Percentiles rank a stretch among this genome's conserved stretches.
Evolutionary conservation across 2,113 vertebrate species (phyloP).

Genomic region (Calonectris borealis): DNA sequence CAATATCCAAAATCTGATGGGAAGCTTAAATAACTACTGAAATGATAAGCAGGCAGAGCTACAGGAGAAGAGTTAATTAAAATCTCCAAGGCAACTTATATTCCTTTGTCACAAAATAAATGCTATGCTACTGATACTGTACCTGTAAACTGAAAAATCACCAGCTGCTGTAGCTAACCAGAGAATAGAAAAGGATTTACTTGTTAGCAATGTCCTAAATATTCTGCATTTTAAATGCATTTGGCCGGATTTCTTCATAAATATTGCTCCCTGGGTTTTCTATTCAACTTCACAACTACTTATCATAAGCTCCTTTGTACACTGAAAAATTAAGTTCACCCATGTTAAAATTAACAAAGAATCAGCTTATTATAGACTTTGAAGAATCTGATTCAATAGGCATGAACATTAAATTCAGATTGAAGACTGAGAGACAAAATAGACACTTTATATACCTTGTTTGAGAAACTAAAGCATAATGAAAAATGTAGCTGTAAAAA

Average conservation of each 20-base stretch:
- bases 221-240: conserved; percentile 11
- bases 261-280: conserved; percentile 2
- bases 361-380: not conserved
- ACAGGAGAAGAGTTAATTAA: conserved; percentile 74
- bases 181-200: conserved; percentile 30
- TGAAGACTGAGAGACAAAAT: not conserved
- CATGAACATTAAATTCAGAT: conserved; percentile 15
- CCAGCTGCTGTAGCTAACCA: conserved; percentile 17
- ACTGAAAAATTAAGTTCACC: conserved; percentile 34
- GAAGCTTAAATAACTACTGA: conserved; percentile 65
- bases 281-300: conserved; percentile 33
- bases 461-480: not conserved
- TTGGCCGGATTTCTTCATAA: conserved; percentile 14
- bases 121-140: conserved; percentile 50
- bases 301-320: conserved; percentile 7
- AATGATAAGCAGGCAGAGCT: conserved; percentile 67
- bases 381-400: not conserved
- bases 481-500: not conserved
- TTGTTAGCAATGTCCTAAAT: not conserved
- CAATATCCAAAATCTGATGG: conserved; percentile 67
- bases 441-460: not conserved
- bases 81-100: conserved; percentile 75
- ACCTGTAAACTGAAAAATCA: conserved; percentile 64
- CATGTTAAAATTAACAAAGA: conserved; percentile 51
- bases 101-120: conserved; percentile 70